Evolutionary conservation across 2,113 vertebrate genomes (phyloP).

Genomic region (Triplophysa siluroides): DNA sequence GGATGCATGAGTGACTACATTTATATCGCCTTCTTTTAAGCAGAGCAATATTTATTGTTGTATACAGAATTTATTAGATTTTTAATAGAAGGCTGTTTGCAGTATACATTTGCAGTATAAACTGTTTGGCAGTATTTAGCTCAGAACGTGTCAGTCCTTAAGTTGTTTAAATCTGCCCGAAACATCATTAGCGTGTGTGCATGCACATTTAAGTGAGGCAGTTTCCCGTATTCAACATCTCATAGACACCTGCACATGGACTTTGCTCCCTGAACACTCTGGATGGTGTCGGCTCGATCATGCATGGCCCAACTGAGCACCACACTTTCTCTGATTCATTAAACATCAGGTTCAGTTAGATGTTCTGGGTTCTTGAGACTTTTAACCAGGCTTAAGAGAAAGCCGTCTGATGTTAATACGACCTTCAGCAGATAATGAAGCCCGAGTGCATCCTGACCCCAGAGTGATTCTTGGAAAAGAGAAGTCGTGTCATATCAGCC

Average conservation of each 20-base stretch:
- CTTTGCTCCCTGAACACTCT: not conserved
- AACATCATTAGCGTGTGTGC: not conserved
- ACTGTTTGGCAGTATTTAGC: not conserved
- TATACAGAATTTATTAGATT: too few species aligned
- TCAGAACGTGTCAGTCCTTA: not conserved
- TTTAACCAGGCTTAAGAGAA: conserved; percentile 34
- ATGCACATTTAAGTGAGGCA: not conserved
- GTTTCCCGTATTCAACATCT: not conserved
- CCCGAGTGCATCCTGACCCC: not conserved
- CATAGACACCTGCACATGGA: not conserved
- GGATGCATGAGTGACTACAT: too few species aligned
- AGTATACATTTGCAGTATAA: not conserved
- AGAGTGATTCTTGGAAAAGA: not conserved
- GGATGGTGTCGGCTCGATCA: conserved; percentile 16
- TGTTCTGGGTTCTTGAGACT: not conserved
- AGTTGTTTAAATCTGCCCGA: not conserved
- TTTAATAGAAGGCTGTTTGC: not conserved
- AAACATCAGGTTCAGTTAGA: conserved; percentile 8
- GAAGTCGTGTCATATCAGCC: not conserved
- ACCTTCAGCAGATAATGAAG: not conserved
- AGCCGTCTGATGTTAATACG: not conserved
- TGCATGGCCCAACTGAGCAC: not conserved
- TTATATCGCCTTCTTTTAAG: too few species aligned
- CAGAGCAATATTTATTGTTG: not conserved
- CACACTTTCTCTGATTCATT: conserved; percentile 29